A percentile compares a stretch with the other conserved stretches of the same genome.
Conservation (phyloP, 2,888 invertebrate genomes). For the Eupithecia pulchellata region DNA sequence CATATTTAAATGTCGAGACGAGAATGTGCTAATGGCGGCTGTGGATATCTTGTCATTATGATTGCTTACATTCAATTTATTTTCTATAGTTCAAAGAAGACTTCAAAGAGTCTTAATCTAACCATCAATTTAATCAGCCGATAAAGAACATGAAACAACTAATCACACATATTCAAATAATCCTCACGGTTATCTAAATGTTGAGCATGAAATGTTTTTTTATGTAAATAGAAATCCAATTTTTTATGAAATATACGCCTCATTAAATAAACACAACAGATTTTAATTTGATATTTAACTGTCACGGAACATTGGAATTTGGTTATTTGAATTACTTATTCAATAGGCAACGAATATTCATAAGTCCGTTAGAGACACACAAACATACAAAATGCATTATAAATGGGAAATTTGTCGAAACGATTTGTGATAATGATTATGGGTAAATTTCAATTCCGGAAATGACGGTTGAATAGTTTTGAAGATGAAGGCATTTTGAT, state of each 20-base stretch:
- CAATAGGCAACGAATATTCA: slow-evolving; percentile 49
- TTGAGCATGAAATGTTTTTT: slow-evolving; percentile 23
- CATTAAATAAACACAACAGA: slow-evolving; percentile 50
- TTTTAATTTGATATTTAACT: slow-evolving; percentile 41
- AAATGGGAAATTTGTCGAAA: slow-evolving; percentile 35
- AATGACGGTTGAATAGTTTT: slow-evolving; percentile 32
- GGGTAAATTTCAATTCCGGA: slow-evolving; percentile 27
- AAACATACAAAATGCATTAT: slow-evolving; percentile 37
- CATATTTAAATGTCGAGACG: slow-evolving; percentile 47
- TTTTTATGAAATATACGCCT: slow-evolving; percentile 35
- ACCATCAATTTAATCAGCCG: background rate
- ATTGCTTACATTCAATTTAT: slow-evolving; percentile 37
- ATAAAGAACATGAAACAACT: background rate
- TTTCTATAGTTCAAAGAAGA: slow-evolving; percentile 12
- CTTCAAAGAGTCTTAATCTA: slow-evolving; percentile 9
- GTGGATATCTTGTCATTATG: slow-evolving; percentile 46
- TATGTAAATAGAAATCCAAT: slow-evolving; percentile 12
- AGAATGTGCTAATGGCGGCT: slow-evolving; percentile 49
- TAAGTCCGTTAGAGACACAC: slow-evolving; percentile 35
- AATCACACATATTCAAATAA: slow-evolving; percentile 1
- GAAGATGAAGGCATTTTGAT: slow-evolving; percentile 25
- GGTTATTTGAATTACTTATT: slow-evolving; percentile 55
- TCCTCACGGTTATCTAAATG: slow-evolving; percentile 18
- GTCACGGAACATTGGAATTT: slow-evolving; percentile 43
- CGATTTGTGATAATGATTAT: slow-evolving; percentile 36